These are phyloP conservation scores for Zoanthus sansibaricus DNA, from an alignment of 92 coral and sea anemone species.

Conservation along the genomic window DNA sequence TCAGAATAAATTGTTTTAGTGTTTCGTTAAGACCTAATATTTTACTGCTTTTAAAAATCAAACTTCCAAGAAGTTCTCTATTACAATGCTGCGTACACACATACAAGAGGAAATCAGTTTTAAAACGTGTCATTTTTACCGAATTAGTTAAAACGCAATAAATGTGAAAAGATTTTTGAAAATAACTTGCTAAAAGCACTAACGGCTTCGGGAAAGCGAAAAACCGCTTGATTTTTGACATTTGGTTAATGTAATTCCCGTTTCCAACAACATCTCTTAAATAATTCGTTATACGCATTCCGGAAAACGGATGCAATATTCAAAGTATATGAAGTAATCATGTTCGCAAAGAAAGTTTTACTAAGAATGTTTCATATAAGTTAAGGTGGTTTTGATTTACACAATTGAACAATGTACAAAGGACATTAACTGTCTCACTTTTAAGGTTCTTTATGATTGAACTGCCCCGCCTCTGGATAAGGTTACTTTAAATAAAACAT, in stretches of 20 bases:
- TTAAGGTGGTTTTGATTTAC: slow-evolving; percentile 33
- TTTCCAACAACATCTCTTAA: slow-evolving; percentile 23
- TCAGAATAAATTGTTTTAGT: background rate
- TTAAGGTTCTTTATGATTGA: background rate
- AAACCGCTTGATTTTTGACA: slow-evolving; percentile 7
- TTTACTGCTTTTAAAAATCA: background rate
- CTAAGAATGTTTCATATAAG: slow-evolving; percentile 8
- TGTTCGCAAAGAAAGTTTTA: slow-evolving; percentile 15
- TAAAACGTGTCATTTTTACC: slow-evolving; percentile 27
- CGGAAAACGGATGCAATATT: slow-evolving; percentile 16
- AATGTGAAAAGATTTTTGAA: slow-evolving; percentile 38
- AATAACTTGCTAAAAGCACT: slow-evolving; percentile 32
- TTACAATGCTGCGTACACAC: background rate
- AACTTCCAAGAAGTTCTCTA: background rate
- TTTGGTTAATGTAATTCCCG: background rate
- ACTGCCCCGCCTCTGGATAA: slow-evolving; percentile 26
- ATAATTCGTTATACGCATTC: slow-evolving; percentile 6
- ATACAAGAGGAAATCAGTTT: slow-evolving; percentile 10
- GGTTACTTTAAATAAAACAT: background rate
- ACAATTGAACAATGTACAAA: slow-evolving; percentile 42
- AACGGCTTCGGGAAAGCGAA: slow-evolving; percentile 31
- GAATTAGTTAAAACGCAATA: slow-evolving; percentile 35
- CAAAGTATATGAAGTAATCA: background rate
- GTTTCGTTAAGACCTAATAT: background rate
- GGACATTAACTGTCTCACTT: background rate